Evolutionary conservation across 2,113 vertebrate species (phyloP).

Genomic region (Cyprinodon variegatus): DNA sequence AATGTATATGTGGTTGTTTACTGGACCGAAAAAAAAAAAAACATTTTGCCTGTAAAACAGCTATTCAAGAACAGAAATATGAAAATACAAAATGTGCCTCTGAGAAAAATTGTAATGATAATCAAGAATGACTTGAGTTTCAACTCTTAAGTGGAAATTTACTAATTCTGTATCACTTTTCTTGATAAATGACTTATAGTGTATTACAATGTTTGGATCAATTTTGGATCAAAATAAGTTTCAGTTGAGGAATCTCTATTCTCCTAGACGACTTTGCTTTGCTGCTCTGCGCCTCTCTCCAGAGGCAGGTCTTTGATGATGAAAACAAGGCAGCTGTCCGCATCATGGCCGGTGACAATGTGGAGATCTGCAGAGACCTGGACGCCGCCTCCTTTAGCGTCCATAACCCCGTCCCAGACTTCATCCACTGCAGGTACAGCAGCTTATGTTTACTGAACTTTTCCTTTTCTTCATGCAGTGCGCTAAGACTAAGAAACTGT

Average conservation of each 20-base stretch:
- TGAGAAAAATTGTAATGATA: too few relatives aligned
- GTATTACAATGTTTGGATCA: too few relatives aligned
- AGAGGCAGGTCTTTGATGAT: slow-evolving; percentile 95
- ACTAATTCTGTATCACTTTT: too few relatives aligned
- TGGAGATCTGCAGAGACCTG: slow-evolving; percentile 97
- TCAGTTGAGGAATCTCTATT: background rate
- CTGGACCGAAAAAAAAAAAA: background rate
- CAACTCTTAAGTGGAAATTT: too few relatives aligned
- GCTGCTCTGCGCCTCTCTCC: slow-evolving; percentile 93
- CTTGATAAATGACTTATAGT: too few relatives aligned
- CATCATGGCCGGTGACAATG: slow-evolving; percentile 94
- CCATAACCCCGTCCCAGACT: slow-evolving; percentile 97
- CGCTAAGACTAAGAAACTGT: background rate
- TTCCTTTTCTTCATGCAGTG: background rate
- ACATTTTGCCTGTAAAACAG: too few relatives aligned
- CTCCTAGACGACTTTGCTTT: slow-evolving; percentile 93
- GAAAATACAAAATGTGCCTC: too few relatives aligned
- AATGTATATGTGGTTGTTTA: too few relatives aligned
- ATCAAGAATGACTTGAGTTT: too few relatives aligned
- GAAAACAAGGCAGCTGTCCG: slow-evolving; percentile 93
- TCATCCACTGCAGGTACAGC: slow-evolving; percentile 93
- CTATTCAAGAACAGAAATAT: too few relatives aligned
- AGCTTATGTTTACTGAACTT: background rate
- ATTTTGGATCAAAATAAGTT: background rate
- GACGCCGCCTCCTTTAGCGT: slow-evolving; percentile 95